These are phyloP conservation scores for Egretta garzetta DNA, from an alignment of 2,113 vertebrate species.

Conservation along the genomic window DNA sequence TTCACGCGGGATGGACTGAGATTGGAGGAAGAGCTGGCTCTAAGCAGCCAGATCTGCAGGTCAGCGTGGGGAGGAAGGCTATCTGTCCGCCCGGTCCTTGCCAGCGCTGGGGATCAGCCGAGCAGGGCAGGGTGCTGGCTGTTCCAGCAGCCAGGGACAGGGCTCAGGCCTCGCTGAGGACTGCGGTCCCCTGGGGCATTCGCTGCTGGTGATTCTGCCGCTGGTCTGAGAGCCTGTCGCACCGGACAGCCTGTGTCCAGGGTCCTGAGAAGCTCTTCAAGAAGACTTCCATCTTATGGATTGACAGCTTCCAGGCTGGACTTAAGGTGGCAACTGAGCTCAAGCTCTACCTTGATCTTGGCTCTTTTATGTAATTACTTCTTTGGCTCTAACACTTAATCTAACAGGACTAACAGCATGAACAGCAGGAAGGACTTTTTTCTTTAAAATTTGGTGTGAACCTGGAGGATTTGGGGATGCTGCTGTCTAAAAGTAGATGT, in stretches of 20 bases:
- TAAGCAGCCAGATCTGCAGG: slow-evolving; percentile 43
- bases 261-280: neutral
- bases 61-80: neutral
- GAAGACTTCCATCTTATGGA: neutral
- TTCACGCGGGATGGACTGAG: neutral
- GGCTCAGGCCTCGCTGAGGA: neutral
- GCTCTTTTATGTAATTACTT: neutral
- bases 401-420: neutral
- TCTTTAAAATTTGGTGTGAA: neutral
- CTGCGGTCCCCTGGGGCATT: neutral
- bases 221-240: neutral
- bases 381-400: neutral
- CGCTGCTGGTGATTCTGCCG: neutral
- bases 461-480: neutral
- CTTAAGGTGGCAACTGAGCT: neutral
- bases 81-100: neutral
- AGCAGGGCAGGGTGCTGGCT: neutral
- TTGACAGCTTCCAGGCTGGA: neutral
- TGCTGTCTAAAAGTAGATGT: neutral
- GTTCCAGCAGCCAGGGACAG: neutral
- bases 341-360: neutral
- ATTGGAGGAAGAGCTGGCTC: neutral
- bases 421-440: neutral
- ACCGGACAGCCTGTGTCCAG: neutral
- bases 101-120: neutral